Evolutionary conservation across 2,797 vertebrate genomes (phyloP).

Genomic region (Phataginus tricuspis): DNA sequence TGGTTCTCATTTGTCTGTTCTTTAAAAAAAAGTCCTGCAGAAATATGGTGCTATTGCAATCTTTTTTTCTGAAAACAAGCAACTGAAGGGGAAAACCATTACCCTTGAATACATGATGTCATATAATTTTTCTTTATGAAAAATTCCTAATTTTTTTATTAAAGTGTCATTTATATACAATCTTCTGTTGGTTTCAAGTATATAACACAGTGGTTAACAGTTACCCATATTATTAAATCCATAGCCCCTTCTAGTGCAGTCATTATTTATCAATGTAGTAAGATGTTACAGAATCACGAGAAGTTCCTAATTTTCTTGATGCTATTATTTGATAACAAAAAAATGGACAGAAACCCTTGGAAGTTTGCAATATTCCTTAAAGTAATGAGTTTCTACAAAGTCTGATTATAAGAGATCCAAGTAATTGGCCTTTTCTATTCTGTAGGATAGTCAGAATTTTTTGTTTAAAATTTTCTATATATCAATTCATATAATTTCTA

Average conservation of each 20-base stretch:
- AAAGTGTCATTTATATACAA: too few species aligned
- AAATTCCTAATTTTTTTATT: neutral
- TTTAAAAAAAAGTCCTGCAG: neutral
- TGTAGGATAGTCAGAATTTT: neutral
- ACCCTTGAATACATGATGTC: slow-evolving; percentile 56
- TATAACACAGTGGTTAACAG: too few species aligned
- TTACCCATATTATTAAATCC: too few species aligned
- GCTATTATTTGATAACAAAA: neutral
- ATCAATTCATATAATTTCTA: neutral
- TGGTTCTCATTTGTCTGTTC: neutral
- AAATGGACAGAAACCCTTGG: neutral
- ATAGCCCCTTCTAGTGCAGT: too few species aligned
- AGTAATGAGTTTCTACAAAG: neutral
- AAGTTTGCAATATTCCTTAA: neutral
- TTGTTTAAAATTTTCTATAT: neutral
- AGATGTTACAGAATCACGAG: too few species aligned
- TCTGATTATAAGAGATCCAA: neutral
- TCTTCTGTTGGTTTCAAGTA: too few species aligned
- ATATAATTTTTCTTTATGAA: slow-evolving; percentile 57
- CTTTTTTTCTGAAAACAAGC: slow-evolving; percentile 55
- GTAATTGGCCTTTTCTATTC: neutral
- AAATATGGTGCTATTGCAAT: neutral
- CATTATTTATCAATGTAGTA: too few species aligned
- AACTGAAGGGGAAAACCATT: slow-evolving; percentile 63
- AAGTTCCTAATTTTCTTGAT: neutral